These are phyloP conservation scores for Tachysurus vachellii DNA, from an alignment of 2,113 vertebrate genomes.

Conservation along the genomic window DNA sequence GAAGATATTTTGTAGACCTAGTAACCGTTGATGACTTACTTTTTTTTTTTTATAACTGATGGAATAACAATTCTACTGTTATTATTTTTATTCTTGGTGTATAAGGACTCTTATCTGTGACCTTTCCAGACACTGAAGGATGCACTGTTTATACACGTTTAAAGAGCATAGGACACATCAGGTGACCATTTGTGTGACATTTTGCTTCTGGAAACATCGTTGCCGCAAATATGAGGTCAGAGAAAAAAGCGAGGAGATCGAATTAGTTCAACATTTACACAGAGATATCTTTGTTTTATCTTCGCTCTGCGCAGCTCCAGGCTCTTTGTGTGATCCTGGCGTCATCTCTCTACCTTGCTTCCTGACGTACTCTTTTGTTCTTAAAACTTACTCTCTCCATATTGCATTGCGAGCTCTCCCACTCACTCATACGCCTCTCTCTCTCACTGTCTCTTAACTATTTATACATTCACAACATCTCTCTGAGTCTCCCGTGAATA, in stretches of 20 bases:
- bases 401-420: not conserved
- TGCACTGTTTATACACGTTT: not conserved
- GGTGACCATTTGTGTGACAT: not conserved
- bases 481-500: slow-evolving; percentile 1
- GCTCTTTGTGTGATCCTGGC: slow-evolving; percentile 12
- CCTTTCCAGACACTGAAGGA: not conserved
- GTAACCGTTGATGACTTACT: not conserved
- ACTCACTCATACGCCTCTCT: slow-evolving; percentile 11
- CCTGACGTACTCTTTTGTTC: not conserved
- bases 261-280: slow-evolving; percentile 24
- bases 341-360: not conserved
- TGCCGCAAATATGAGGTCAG: not conserved
- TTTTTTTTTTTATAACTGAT: not conserved
- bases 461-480: not conserved
- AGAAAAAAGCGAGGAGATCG: not conserved
- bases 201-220: not conserved
- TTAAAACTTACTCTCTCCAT: not conserved
- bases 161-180: not conserved
- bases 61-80: not conserved
- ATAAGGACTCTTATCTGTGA: not conserved
- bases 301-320: not conserved
- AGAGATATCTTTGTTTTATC: slow-evolving; percentile 1
- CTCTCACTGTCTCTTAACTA: slow-evolving; percentile 9
- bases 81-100: no score
- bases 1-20: not conserved